phyloP scores from a whole-genome alignment of 2,113 vertebrate species.

The Turdus rufiventris region DNA sequence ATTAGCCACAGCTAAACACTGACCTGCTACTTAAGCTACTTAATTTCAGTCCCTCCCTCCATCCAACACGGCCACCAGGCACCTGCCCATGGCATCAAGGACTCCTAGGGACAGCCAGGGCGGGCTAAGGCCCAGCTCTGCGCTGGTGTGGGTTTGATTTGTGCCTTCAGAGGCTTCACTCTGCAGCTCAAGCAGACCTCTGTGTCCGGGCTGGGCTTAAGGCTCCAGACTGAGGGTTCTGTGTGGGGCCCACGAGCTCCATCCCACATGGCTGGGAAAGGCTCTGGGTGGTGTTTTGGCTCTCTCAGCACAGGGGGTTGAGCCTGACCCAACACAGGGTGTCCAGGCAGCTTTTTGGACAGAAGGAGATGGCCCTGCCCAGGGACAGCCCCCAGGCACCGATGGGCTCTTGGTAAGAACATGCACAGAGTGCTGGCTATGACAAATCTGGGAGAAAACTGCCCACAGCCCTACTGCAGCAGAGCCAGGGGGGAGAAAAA shows the following conservation, averaged over 20 bases:
- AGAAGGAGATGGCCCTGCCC: not conserved
- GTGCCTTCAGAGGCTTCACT: accelerated
- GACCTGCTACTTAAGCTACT: accelerated
- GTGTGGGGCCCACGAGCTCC: accelerated
- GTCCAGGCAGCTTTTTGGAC: not conserved
- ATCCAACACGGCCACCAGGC: accelerated
- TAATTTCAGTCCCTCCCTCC: not conserved
- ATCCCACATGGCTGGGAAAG: accelerated
- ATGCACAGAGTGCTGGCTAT: accelerated
- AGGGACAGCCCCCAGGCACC: not conserved
- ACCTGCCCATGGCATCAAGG: accelerated
- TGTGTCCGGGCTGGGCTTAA: not conserved
- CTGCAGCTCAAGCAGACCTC: not conserved
- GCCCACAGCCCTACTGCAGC: not conserved
- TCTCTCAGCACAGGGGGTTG: not conserved
- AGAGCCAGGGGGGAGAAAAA: not conserved
- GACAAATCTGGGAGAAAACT: not conserved
- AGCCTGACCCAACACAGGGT: not conserved
- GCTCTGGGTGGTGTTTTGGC: not conserved
- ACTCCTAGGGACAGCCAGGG: not conserved
- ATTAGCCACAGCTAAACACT: not conserved
- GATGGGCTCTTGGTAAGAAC: accelerated
- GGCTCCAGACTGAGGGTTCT: not conserved
- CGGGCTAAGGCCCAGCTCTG: not conserved
- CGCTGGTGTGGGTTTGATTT: accelerated